Base-by-base conservation (phyloP, 2,113 vertebrate species). In the Cariama cristata region DNA sequence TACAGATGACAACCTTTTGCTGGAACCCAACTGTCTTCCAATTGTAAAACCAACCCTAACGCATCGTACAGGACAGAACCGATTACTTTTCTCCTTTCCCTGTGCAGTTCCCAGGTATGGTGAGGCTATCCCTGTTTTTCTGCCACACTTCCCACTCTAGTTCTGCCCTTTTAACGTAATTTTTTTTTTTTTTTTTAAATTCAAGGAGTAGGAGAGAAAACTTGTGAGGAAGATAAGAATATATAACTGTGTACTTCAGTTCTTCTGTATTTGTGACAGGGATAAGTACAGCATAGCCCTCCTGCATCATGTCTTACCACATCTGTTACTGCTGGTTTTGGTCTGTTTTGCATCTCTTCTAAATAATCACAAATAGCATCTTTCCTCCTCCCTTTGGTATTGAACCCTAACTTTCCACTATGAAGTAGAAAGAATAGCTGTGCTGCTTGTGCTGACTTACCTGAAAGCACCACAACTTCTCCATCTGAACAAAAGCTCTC, bases 261-360 rank as follows among this genome's bases (percentile, higher is more conserved):
- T 76, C 45, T 91, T 95, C 69, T 91, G 69, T 49, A 84, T 75
- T 79, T 93, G 16, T 80, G 64, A 26, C 32, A 10, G 55, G 38
- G 58, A 9, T 42, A 47, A 77, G 42, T 72, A 86, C 45, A 94
- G 85, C 49, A 80, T 80, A 98, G 93, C 5, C 15, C 93, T 91
- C 59, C 69, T 18, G 6, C 55, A 60, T 64, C 94, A 63, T 73
- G 63, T 63, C 71, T 91, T 17, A 95, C 86, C 83, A 79, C 47
- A 96, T 93, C 95, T 96, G 80, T 91, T 95, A 94, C 79, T 96
- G 96, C 26, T 97, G 94, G 81, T 49, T 84, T 84, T 71, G 28
- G 18, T 22, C 50, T 75, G 35, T 7, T 85, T 71, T 42, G 56
- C 62, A 35, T 35, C 30, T 86, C 58, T 66, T 33, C 62, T 40